phyloP scores from a whole-genome alignment of 1,140 invertebrate species.

The Drosophila pachea region DNA sequence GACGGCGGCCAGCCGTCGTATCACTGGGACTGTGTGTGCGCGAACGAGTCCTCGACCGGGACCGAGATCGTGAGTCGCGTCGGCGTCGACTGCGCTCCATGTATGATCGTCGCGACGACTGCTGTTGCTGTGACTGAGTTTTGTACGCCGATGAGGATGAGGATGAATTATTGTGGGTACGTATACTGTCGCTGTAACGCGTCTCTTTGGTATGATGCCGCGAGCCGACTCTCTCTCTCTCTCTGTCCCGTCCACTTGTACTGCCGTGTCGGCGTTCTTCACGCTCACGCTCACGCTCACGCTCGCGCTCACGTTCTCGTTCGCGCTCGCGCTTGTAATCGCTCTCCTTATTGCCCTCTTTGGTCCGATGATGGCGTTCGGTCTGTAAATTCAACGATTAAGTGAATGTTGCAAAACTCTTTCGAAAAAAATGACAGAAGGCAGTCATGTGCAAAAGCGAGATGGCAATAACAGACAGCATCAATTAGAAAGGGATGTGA shows the following conservation, averaged over 20 bases:
- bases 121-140: conserved; percentile 36
- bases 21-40: conserved; percentile 56
- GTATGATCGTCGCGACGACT: conserved; percentile 42
- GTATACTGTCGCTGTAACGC: conserved; percentile 38
- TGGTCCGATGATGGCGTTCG: conserved; percentile 44
- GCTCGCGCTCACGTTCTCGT: conserved; percentile 41
- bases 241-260: conserved; percentile 38
- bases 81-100: conserved; percentile 54
- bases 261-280: conserved; percentile 25
- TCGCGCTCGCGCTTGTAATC: conserved; percentile 55
- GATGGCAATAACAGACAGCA: not conserved
- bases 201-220: conserved; percentile 43
- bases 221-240: conserved; percentile 27
- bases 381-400: conserved; percentile 10
- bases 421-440: not conserved
- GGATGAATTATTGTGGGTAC: conserved; percentile 48
- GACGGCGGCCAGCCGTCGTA: conserved; percentile 17
- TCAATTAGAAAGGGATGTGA: not conserved
- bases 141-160: conserved; percentile 28
- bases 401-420: not conserved
- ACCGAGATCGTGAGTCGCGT: conserved; percentile 32
- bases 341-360: conserved; percentile 56
- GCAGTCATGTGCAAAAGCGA: not conserved
- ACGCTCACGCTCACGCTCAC: conserved; percentile 42
- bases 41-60: conserved; percentile 43